Evolutionary conservation across 2,113 vertebrate genomes (phyloP).

Genomic region (Triplophysa tibetana): DNA sequence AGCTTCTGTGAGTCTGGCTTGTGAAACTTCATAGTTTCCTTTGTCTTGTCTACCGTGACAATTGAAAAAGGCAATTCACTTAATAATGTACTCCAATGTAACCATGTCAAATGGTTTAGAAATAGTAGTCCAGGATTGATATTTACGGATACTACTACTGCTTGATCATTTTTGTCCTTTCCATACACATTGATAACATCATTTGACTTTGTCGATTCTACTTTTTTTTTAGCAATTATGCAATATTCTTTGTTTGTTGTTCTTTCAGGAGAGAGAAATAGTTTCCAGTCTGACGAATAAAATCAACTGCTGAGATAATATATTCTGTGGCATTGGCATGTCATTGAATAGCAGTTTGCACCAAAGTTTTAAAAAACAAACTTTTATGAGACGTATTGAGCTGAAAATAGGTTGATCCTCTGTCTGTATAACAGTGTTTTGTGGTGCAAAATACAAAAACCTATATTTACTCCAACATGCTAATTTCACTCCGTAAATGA

Average conservation of each 20-base stretch:
- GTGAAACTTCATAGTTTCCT: too few species aligned
- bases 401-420: constrained; percentile 59
- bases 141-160: too few species aligned
- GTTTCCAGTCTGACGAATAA: constrained; percentile 3
- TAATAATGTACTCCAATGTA: too few species aligned
- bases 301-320: constrained; percentile 3
- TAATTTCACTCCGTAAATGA: constrained; percentile 43
- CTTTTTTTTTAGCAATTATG: neutral
- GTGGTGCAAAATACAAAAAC: constrained; percentile 37
- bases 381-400: constrained; percentile 5
- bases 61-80: too few species aligned
- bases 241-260: neutral
- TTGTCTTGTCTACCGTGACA: too few species aligned
- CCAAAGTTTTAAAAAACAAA: neutral
- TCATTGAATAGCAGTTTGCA: constrained; percentile 1
- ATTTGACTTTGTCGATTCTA: neutral
- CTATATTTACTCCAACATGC: constrained; percentile 44
- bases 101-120: neutral
- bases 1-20: too few species aligned
- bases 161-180: neutral
- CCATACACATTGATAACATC: neutral
- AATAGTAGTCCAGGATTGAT: neutral
- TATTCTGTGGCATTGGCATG: constrained; percentile 26
- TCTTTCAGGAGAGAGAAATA: neutral
- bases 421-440: constrained; percentile 49